Conservation (phyloP, 1,140 invertebrate species). For the Triops cancriformis region DNA sequence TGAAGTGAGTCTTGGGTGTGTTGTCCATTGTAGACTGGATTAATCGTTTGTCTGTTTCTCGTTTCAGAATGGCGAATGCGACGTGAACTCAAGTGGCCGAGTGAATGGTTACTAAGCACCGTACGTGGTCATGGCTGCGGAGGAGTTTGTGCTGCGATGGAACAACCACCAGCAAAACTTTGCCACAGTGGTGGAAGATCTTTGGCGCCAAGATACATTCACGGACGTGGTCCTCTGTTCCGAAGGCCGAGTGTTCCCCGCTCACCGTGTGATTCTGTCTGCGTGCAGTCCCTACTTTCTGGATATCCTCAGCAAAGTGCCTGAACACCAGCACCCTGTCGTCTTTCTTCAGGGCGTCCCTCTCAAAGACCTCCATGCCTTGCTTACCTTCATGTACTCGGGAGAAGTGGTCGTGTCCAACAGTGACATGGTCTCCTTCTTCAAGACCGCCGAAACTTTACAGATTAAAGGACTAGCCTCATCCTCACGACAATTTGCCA, state of each 20-base stretch:
- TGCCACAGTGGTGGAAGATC: constrained; percentile 32
- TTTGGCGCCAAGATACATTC: constrained; percentile 31
- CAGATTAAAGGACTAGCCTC: constrained; percentile 37
- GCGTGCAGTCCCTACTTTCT: constrained; percentile 47
- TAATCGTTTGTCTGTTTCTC: background rate
- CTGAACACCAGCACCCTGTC: constrained; percentile 29
- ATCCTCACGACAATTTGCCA: constrained; percentile 6
- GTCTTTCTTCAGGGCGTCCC: constrained; percentile 27
- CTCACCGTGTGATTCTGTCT: constrained; percentile 41
- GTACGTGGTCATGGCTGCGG: constrained; percentile 30
- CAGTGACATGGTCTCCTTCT: constrained; percentile 36
- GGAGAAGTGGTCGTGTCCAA: constrained; percentile 42
- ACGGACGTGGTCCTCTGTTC: constrained; percentile 33
- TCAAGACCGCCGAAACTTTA: constrained; percentile 40
- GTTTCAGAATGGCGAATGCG: background rate
- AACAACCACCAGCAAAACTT: constrained; percentile 35
- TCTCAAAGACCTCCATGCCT: constrained; percentile 25
- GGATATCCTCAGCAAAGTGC: constrained; percentile 28
- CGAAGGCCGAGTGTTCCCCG: constrained; percentile 37
- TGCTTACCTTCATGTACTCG: constrained; percentile 41
- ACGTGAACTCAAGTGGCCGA: background rate
- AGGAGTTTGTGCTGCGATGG: constrained; percentile 34
- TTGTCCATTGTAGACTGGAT: too few species aligned
- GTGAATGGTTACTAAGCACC: background rate
- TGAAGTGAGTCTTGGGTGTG: too few species aligned